phyloP scores from a whole-genome alignment of 2,113 vertebrate genomes.

The Eonycteris spelaea region DNA sequence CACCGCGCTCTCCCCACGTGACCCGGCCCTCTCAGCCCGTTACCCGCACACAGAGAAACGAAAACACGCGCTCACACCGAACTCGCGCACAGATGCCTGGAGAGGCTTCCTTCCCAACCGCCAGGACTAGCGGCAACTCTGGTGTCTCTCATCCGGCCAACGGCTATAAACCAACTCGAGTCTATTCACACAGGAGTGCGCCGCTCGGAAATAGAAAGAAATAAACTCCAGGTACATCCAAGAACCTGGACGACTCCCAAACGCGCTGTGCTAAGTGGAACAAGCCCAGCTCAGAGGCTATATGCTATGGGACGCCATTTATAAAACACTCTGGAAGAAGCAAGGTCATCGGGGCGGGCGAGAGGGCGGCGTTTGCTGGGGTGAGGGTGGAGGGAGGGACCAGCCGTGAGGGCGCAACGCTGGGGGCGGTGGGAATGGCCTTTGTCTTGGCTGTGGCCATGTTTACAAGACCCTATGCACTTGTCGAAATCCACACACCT shows the following conservation, averaged over 20 bases:
- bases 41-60: neutral
- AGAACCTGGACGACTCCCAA: neutral
- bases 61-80: neutral
- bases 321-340: neutral
- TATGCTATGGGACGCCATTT: fast-evolving
- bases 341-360: fast-evolving
- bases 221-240: fast-evolving
- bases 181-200: fast-evolving
- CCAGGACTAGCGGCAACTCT: fast-evolving
- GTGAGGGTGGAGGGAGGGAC: neutral
- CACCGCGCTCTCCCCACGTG: neutral
- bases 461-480: neutral
- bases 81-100: neutral
- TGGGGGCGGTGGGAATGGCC: neutral
- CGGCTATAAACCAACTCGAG: neutral
- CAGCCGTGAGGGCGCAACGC: neutral
- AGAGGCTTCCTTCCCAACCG: fast-evolving
- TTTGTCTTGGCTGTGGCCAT: fast-evolving
- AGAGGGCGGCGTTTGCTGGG: too few species aligned
- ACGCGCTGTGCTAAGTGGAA: fast-evolving
- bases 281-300: neutral
- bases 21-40: neutral
- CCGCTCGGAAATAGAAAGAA: too few species aligned
- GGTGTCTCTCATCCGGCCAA: neutral
- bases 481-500: neutral